Base-by-base conservation (phyloP, 1,140 invertebrate genomes). In the Zaprionus lachaisei region DNA sequence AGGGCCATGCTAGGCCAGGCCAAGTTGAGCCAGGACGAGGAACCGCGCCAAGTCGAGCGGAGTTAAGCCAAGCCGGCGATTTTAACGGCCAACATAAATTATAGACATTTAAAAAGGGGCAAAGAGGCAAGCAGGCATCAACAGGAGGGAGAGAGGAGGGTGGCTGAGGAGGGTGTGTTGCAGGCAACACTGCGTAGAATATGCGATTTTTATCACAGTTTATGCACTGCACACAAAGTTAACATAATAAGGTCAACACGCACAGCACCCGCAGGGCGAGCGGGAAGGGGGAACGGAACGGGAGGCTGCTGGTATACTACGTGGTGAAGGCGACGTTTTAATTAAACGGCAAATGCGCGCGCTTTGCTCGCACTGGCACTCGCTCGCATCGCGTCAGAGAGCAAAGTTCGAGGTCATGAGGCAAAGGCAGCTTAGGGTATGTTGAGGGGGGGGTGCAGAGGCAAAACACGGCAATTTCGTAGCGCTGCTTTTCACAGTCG, bases 141-240 rank as follows among this genome's bases (percentile, higher is more conserved):
- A 34, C 31, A 49, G 66, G 14, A 22, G 24, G 60, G 20, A 31
- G 17, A 28, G 37, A 4, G 49, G 17, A 20, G 14, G 15, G 31
- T 3, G 9, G 9, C 2, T 11, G 5, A 31, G 20, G 20, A n/a
- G 17, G 14, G 26, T 54, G 26, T 14, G 20, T 15, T 17, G 44
- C 31, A 61, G 63, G 79, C 72, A 76, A 58, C 57, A 58, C 74
- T 68, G 80, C 81, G 74, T 73, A 80, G 81, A 84, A 87, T 89
- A 83, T 84, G 78, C 74, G 81, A 87, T 89, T 87, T 89, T 87
- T 89, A 87, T 86, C 83, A 86, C 84, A 86, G 83, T 87, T 86
- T 86, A 86, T 86, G 83, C 83, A 86, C 80, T 87, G 85, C 84
- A 87, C 84, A 87, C 84, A 89, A 89, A 84, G 84, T 89, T 86